Evolutionary conservation across 1,140 invertebrate species (phyloP).

Genomic region (Penaeus chinensis): DNA sequence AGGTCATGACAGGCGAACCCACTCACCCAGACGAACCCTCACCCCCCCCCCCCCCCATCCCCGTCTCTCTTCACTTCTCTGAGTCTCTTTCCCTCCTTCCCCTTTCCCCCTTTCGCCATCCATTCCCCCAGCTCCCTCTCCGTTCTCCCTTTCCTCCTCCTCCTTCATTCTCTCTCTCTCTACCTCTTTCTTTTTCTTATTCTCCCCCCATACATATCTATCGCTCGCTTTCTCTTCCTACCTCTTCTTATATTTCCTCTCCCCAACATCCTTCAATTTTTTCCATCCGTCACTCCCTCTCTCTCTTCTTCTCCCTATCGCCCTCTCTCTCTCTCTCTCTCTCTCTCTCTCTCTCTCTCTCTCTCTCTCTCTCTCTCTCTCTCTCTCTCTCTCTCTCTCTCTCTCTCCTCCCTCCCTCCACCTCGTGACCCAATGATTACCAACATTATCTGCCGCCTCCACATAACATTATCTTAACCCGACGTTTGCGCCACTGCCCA

Average conservation of each 20-base stretch:
- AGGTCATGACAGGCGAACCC: slow-evolving; percentile 34
- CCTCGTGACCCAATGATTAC: slow-evolving; percentile 22
- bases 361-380: no score
- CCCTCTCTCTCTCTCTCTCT: no score
- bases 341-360: no score
- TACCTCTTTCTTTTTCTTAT: background rate
- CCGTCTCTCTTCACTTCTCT: background rate
- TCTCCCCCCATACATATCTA: background rate
- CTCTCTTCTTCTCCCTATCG: no score
- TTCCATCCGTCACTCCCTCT: background rate
- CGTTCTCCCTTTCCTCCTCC: no score
- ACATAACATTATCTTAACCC: slow-evolving; percentile 14
- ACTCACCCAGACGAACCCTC: slow-evolving; percentile 24
- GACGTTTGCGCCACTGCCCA: no score
- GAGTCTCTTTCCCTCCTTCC: no score
- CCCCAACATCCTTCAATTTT: no score
- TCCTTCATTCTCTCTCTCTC: background rate
- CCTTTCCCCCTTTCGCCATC: no score
- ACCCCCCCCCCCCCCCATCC: background rate
- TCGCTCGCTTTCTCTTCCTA: background rate
- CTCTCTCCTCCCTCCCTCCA: background rate
- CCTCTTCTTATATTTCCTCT: background rate
- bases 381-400: no score
- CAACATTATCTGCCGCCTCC: slow-evolving; percentile 3
- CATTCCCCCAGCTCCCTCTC: no score